Evolutionary conservation across 1,140 invertebrate genomes (phyloP), one percentile per base, ranked within the genome.

Genomic region (Ceratitis capitata): DNA sequence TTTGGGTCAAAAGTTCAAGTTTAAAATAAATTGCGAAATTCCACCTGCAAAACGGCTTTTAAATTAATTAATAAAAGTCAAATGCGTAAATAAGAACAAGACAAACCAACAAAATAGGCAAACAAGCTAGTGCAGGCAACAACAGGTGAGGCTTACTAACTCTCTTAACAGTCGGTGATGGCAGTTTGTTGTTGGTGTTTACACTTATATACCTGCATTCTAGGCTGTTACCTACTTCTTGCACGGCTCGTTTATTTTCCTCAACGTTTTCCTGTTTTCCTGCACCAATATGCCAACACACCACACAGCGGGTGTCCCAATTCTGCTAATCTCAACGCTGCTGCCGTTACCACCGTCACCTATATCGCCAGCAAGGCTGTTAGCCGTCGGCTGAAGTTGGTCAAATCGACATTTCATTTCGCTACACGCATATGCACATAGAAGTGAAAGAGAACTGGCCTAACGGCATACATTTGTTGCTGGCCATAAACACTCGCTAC

Each of bases 281-380:
- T 23, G 7, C 39, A 35, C 14, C 29, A 14, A n/a, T 39, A 42
- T 5, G 39, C n/a, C 39, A 45, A 78, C 51, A 53, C 51, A 6
- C 45, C 12, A 78, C 69, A 78, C 39, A 78, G 69, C 69, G 69
- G 69, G 69, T 78, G 69, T 78, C 69, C 69, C 69, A 78, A 78
- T 78, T 78, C 39, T 42, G 56, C 26, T 61, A 61, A 61, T 61
- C 56, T 61, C 29, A 19, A 5, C n/a, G n/a, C 26, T 64, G 14
- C 10, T 26, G 29, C 12, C 29, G 29, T n/a, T n/a, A n/a, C 26
- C 29, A 29, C 29, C 29, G 26, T 26, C 64, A 42, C 39, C n/a
- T n/a, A 29, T 19, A 42, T n/a, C 42, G 64, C n/a, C 12, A 16
- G 9, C 14, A 35, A 69, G 29, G 32, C 29, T 69, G 32, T 29